These are phyloP conservation scores for Perognathus longimembris DNA, from an alignment of 2,113 vertebrate species.

Conservation along the genomic window DNA sequence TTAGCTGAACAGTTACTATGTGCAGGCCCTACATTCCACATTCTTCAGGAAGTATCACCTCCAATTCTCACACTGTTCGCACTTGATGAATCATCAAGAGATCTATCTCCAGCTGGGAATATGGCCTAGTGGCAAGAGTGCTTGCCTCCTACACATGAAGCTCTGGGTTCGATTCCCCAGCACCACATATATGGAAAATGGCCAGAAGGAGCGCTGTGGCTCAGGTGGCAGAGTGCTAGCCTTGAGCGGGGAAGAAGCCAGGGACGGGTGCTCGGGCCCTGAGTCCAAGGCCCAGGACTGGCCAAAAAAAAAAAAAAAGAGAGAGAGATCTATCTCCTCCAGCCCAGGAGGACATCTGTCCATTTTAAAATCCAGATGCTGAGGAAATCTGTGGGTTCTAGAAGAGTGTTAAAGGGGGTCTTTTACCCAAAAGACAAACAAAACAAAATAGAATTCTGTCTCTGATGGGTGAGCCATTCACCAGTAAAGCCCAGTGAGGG, in stretches of 20 bases:
- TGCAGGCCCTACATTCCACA: background rate
- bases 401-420: background rate
- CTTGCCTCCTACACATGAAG: no score
- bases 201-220: no score
- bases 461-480: background rate
- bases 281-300: no score
- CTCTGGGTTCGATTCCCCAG: no score
- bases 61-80: background rate
- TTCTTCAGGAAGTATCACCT: background rate
- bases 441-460: background rate
- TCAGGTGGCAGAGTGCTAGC: no score
- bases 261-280: no score
- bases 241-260: no score
- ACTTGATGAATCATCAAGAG: background rate
- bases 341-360: background rate
- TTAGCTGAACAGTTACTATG: background rate
- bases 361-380: background rate
- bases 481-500: background rate
- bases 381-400: background rate
- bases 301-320: no score
- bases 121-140: no score
- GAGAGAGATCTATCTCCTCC: no score
- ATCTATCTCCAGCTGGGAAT: no score
- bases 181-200: no score
- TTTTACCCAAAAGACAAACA: background rate